These are phyloP conservation scores for Microcebus murinus DNA, from an alignment of 2,113 vertebrate species.

Conservation along the genomic window DNA sequence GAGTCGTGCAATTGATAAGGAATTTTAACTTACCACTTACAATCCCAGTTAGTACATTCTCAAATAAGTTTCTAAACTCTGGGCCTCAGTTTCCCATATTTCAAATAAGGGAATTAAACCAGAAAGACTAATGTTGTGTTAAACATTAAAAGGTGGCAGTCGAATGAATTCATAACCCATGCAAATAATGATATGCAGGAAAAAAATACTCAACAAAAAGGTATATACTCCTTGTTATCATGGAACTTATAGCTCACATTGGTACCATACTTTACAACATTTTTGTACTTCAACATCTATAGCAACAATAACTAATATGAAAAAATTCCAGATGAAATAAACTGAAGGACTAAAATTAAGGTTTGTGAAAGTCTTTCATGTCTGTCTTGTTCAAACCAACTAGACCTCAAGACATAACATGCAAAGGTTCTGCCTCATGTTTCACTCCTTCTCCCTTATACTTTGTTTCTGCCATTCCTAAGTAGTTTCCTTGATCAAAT, in stretches of 20 bases:
- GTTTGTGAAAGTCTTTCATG: background rate
- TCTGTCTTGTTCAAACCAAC: background rate
- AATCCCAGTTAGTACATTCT: background rate
- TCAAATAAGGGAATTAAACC: background rate
- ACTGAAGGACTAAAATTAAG: background rate
- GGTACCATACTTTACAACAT: background rate
- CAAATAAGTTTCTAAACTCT: background rate
- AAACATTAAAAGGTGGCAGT: background rate
- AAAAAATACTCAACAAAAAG: background rate
- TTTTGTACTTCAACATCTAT: background rate
- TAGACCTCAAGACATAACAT: background rate
- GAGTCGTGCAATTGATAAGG: background rate
- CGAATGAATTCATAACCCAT: background rate
- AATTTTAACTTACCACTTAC: constrained; percentile 26
- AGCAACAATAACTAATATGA: background rate
- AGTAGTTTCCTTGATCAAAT: background rate
- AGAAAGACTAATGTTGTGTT: background rate
- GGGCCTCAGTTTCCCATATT: background rate
- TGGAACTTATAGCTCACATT: background rate
- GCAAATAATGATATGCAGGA: background rate
- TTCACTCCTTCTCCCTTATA: background rate
- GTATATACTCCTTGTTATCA: background rate
- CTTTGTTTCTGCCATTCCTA: background rate
- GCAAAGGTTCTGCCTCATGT: background rate
- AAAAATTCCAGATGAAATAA: background rate